These are phyloP conservation scores for Chlorocebus sabaeus DNA, from an alignment of 2,113 vertebrate genomes.

Conservation along the genomic window DNA sequence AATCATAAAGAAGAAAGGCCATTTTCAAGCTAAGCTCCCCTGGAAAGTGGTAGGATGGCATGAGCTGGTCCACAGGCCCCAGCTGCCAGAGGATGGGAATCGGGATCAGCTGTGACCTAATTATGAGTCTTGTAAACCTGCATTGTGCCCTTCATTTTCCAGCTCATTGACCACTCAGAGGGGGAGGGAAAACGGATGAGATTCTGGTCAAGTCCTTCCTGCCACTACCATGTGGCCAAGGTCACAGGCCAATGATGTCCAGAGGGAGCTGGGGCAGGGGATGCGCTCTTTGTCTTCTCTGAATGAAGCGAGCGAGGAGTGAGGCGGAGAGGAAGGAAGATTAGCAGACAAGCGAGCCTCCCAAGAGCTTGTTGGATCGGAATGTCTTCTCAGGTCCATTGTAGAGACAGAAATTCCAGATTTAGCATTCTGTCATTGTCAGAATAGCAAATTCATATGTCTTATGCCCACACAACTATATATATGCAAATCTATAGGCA, in stretches of 20 bases:
- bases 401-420: not conserved
- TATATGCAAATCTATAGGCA: not conserved
- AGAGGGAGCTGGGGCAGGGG: slow-evolving; percentile 56
- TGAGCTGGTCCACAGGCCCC: slow-evolving; percentile 75
- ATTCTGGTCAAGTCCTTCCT: slow-evolving; percentile 82
- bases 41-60: slow-evolving; percentile 41
- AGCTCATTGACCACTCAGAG: slow-evolving; percentile 82
- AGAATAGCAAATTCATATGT: not conserved
- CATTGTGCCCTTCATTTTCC: slow-evolving; percentile 88
- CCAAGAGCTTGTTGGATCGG: not conserved
- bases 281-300: slow-evolving; percentile 69
- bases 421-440: not conserved
- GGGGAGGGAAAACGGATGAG: slow-evolving; percentile 74
- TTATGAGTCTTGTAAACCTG: slow-evolving; percentile 86
- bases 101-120: slow-evolving; percentile 88
- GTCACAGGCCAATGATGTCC: slow-evolving; percentile 78
- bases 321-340: not conserved
- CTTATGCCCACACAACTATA: not conserved
- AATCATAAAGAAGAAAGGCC: slow-evolving; percentile 27
- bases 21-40: slow-evolving; percentile 39
- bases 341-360: not conserved
- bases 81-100: slow-evolving; percentile 82
- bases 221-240: slow-evolving; percentile 75
- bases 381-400: not conserved
- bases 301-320: slow-evolving; percentile 1